phyloP scores from a whole-genome alignment of 2,888 invertebrate genomes.

The Ornithoptera alexandrae region DNA sequence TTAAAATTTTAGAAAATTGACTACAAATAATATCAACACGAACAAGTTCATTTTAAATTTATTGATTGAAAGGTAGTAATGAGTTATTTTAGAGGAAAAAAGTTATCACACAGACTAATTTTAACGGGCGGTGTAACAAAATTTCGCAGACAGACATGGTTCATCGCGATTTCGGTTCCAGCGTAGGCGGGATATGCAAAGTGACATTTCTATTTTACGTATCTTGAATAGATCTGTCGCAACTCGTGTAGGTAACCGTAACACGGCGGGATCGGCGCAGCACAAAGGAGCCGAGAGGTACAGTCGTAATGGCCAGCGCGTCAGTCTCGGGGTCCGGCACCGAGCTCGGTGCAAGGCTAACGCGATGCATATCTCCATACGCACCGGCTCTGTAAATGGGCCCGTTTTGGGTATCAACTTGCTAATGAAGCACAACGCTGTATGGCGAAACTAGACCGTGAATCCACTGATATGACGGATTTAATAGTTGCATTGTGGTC shows the following conservation, averaged over 20 bases:
- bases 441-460: constrained; percentile 66
- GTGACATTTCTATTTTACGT: constrained; percentile 76
- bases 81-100: constrained; percentile 6
- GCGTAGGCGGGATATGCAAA: constrained; percentile 67
- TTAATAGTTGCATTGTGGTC: constrained; percentile 60
- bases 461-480: constrained; percentile 68
- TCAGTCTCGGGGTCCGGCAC: constrained; percentile 62
- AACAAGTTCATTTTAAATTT: no score
- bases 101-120: constrained; percentile 35
- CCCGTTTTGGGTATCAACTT: constrained; percentile 76
- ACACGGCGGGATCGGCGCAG: constrained; percentile 68
- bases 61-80: not conserved
- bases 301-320: constrained; percentile 71
- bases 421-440: constrained; percentile 72
- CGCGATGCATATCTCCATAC: constrained; percentile 71
- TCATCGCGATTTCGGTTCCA: constrained; percentile 24
- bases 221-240: constrained; percentile 74
- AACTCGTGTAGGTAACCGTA: constrained; percentile 66
- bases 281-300: constrained; percentile 77
- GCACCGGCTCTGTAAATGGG: constrained; percentile 73
- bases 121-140: constrained; percentile 38
- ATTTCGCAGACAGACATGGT: constrained; percentile 19
- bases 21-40: no score
- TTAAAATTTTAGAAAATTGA: not conserved
- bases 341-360: constrained; percentile 58